Evolutionary conservation across 2,113 vertebrate species (phyloP), one percentile per base, ranked within the genome.

Genomic region (Pavo muticus): DNA sequence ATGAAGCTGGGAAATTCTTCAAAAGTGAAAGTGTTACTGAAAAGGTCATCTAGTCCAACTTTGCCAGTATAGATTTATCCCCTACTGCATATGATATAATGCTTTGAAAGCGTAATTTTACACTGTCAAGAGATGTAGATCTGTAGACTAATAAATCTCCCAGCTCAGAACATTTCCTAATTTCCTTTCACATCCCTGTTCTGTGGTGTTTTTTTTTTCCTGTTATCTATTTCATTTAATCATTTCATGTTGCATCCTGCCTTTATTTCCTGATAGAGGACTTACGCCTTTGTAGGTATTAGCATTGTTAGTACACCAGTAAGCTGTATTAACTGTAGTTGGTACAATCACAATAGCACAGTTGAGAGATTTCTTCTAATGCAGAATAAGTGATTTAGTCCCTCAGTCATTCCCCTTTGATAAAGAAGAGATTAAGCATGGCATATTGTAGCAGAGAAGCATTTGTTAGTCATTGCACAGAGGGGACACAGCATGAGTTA

Each of bases 91-190:
- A 44, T 72, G 44, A 75, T 88, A 64, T 40, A 94, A 57, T 82
- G 40, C 14, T 89, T 63, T 84, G 57, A 65, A 96, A 84, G 19
- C 76, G 23, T 87, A 95, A 89, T 96, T 96, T 94, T 91, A 5
- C 56, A 24, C 48, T 69, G 48, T 91, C 61, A 57, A 17, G 73
- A 88, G 65, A 88, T 88, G 61, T 52, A 84, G 57, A 87, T 92
- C 73, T 92, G 44, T 47, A 81, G 57, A 47, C 67, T 87, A 84
- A 93, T 95, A 92, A 90, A 91, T 96, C 57, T 84, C 47, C 48
- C 52, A 77, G 19, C 61, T 96, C 25, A 37, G 77, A 78, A 65
- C 35, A 69, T 84, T 94, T 96, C n/a, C 69, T 84, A 65, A 95
- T 94, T 94, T 94, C 71, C 74, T 89, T 89, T 94, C 61, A 61